phyloP scores from a whole-genome alignment of 2,113 vertebrate genomes.

The Arothron firmamentum region DNA sequence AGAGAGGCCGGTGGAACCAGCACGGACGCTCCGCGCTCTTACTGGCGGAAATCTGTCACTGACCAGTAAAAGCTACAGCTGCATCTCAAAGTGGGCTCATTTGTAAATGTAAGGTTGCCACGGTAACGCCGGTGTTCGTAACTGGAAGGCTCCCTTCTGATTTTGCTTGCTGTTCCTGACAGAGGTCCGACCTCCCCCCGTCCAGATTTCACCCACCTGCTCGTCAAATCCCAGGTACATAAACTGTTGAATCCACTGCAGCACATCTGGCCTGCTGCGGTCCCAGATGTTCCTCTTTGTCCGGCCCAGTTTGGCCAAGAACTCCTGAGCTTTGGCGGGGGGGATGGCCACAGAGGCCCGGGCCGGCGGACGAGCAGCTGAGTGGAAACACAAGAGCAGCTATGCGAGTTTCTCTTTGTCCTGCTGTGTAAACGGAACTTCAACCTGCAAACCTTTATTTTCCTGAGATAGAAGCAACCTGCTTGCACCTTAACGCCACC shows the following conservation, averaged over 20 bases:
- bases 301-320: constrained; percentile 80
- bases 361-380: constrained; percentile 21
- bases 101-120: no score
- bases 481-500: not conserved
- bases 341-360: constrained; percentile 60
- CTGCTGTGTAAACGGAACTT: not conserved
- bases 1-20: no score
- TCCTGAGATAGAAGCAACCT: no score
- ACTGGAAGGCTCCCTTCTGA: no score
- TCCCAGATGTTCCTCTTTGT: constrained; percentile 89
- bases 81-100: no score
- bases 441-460: no score
- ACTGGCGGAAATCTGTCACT: no score
- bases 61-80: no score
- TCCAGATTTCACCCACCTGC: constrained; percentile 71
- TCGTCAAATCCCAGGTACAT: constrained; percentile 91
- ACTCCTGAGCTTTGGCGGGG: constrained; percentile 81
- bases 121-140: no score
- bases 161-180: not conserved
- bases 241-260: constrained; percentile 97
- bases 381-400: constrained; percentile 5
- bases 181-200: not conserved
- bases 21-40: no score
- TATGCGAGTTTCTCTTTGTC: not conserved
- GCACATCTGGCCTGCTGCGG: constrained; percentile 83